Evolutionary conservation across 1,140 invertebrate species (phyloP).

Genomic region (Druon quercuslanigerum): DNA sequence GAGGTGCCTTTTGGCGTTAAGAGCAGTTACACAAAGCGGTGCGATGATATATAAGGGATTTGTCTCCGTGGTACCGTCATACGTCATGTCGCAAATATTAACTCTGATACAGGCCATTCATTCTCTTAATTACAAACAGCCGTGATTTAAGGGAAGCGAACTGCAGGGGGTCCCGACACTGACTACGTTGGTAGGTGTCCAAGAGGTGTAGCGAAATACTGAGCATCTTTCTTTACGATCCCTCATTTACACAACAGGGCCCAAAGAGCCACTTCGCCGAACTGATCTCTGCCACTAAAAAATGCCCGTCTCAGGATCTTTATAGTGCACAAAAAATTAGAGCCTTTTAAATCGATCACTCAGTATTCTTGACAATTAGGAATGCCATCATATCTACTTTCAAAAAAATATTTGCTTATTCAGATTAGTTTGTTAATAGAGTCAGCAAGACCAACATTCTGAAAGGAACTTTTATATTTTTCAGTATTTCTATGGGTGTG

Average conservation of each 20-base stretch:
- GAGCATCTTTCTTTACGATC: slow-evolving; percentile 70
- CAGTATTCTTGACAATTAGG: too few species aligned
- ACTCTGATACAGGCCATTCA: slow-evolving; percentile 76
- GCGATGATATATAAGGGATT: slow-evolving; percentile 75
- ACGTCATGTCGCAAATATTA: slow-evolving; percentile 76
- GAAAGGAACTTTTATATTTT: too few species aligned
- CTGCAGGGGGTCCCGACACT: slow-evolving; percentile 67
- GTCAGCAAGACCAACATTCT: too few species aligned
- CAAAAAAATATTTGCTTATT: too few species aligned
- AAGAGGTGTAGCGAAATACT: slow-evolving; percentile 61
- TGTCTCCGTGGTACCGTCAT: slow-evolving; percentile 74
- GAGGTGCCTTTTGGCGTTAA: slow-evolving; percentile 17
- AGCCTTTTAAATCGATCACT: too few species aligned
- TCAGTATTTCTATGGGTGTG: too few species aligned
- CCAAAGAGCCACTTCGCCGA: slow-evolving; percentile 58
- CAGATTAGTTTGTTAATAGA: too few species aligned
- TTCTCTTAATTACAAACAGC: slow-evolving; percentile 77
- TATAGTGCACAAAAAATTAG: too few species aligned
- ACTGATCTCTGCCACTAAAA: slow-evolving; percentile 51
- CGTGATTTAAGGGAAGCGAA: slow-evolving; percentile 74
- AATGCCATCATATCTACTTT: too few species aligned
- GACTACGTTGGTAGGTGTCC: slow-evolving; percentile 67
- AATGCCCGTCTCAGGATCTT: not conserved
- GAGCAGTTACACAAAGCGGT: slow-evolving; percentile 54
- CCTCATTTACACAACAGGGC: slow-evolving; percentile 71